These are phyloP conservation scores for Potorous gilbertii DNA, from an alignment of 2,797 vertebrate species.

Conservation along the genomic window DNA sequence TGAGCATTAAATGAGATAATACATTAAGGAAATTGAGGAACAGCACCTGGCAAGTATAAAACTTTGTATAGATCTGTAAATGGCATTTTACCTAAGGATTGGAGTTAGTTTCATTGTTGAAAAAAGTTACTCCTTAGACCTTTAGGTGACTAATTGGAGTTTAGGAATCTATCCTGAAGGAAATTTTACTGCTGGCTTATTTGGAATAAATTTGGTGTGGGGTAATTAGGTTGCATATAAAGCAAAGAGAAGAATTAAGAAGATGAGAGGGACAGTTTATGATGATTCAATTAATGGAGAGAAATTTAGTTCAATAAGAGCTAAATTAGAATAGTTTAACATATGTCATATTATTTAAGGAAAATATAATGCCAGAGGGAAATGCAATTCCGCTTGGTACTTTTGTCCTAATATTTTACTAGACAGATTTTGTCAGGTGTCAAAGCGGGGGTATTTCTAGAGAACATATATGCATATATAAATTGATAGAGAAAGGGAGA, in stretches of 20 bases:
- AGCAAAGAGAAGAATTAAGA: not conserved
- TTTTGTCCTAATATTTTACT: not conserved
- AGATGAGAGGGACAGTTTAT: not conserved
- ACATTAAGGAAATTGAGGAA: not conserved
- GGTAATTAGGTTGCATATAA: not conserved
- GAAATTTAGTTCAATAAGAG: conserved; percentile 32
- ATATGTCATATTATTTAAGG: conserved; percentile 29
- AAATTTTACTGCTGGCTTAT: not conserved
- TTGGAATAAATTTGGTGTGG: not conserved
- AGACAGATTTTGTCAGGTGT: conserved; percentile 1
- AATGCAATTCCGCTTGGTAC: not conserved
- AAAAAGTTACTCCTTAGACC: not conserved
- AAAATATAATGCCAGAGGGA: conserved; percentile 1
- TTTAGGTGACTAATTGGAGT: not conserved
- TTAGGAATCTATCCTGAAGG: not conserved
- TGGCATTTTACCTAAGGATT: not conserved
- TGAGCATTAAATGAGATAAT: not conserved
- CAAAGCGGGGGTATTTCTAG: conserved; percentile 24
- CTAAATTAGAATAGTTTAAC: not conserved
- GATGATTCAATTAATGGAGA: conserved; percentile 17
- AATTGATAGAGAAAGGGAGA: not conserved
- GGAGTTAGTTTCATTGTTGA: not conserved
- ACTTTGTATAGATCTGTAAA: not conserved
- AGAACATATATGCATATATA: conserved; percentile 1
- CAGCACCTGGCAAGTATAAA: not conserved